Evolutionary conservation across 2,888 invertebrate genomes (phyloP).

Genomic region (Erynnis tages): DNA sequence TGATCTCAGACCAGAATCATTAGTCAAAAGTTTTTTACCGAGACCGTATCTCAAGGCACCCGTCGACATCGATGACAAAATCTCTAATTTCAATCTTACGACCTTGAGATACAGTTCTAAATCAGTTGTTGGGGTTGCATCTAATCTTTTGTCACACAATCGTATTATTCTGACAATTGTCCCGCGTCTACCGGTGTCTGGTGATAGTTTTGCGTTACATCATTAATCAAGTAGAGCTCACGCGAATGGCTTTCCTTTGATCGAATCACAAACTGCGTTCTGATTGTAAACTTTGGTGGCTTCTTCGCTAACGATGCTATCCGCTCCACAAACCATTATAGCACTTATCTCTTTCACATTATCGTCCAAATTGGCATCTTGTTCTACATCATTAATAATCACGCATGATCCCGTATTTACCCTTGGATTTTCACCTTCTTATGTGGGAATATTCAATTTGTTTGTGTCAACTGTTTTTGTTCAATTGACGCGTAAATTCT

Average conservation of each 20-base stretch:
- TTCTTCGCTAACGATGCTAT: slow-evolving; percentile 53
- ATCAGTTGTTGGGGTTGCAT: slow-evolving; percentile 24
- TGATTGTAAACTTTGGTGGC: slow-evolving; percentile 67
- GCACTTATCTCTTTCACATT: slow-evolving; percentile 35
- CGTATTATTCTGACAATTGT: slow-evolving; percentile 64
- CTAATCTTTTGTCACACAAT: slow-evolving; percentile 53
- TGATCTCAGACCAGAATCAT: slow-evolving; percentile 79
- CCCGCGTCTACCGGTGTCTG: slow-evolving; percentile 53
- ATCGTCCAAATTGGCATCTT: slow-evolving; percentile 41
- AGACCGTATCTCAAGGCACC: slow-evolving; percentile 26
- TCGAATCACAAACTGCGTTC: slow-evolving; percentile 64
- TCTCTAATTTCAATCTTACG: slow-evolving; percentile 42
- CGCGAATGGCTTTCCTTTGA: slow-evolving; percentile 65
- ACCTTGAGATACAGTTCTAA: slow-evolving; percentile 31
- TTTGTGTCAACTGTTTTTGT: slow-evolving; percentile 77
- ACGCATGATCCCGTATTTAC: slow-evolving; percentile 66
- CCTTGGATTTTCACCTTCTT: slow-evolving; percentile 77
- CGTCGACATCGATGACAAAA: slow-evolving; percentile 11
- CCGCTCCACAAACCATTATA: slow-evolving; percentile 38
- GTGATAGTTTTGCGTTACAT: slow-evolving; percentile 68
- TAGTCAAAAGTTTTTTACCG: slow-evolving; percentile 76
- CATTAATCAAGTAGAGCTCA: slow-evolving; percentile 74
- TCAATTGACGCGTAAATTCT: slow-evolving; percentile 74
- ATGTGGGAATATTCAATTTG: slow-evolving; percentile 80
- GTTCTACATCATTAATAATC: slow-evolving; percentile 62